Conservation (phyloP, 2,113 vertebrate species). For the Hippocampus abdominalis region DNA sequence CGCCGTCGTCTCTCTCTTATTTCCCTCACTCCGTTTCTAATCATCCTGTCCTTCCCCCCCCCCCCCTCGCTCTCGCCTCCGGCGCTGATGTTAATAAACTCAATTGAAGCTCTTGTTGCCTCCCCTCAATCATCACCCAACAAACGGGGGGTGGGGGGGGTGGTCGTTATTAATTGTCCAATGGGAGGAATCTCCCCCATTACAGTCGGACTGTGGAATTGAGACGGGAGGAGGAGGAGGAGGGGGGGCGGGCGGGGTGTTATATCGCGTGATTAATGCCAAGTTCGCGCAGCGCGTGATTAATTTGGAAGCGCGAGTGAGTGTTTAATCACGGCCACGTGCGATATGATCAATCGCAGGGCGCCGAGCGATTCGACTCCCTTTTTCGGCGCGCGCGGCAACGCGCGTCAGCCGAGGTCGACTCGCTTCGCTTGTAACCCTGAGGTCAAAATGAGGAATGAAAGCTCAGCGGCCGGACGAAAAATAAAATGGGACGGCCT, state of each 20-base stretch:
- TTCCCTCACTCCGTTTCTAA: slow-evolving; percentile 17
- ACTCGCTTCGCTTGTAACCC: slow-evolving; percentile 39
- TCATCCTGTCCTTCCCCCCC: slow-evolving; percentile 13
- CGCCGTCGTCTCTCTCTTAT: slow-evolving; percentile 10
- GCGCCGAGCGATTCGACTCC: slow-evolving; percentile 59
- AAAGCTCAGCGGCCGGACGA: slow-evolving; percentile 43
- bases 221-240: slow-evolving; percentile 40
- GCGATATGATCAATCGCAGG: slow-evolving; percentile 69
- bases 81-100: slow-evolving; percentile 68
- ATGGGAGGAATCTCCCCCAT: slow-evolving; percentile 75
- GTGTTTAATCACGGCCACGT: slow-evolving; percentile 70
- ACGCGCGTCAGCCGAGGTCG: slow-evolving; percentile 65
- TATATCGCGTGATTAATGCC: slow-evolving; percentile 67
- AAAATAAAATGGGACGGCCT: too few species aligned
- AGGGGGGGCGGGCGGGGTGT: slow-evolving; percentile 26
- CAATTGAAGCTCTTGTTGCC: slow-evolving; percentile 62
- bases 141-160: slow-evolving; percentile 43
- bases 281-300: slow-evolving; percentile 69
- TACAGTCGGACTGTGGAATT: slow-evolving; percentile 67
- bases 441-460: slow-evolving; percentile 34
- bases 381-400: slow-evolving; percentile 56
- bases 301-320: slow-evolving; percentile 67
- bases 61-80: slow-evolving; percentile 26
- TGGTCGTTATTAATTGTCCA: slow-evolving; percentile 73
- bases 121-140: slow-evolving; percentile 69